Base-by-base conservation (phyloP, 1,140 invertebrate species). In the Heliothis subflexa region DNA sequence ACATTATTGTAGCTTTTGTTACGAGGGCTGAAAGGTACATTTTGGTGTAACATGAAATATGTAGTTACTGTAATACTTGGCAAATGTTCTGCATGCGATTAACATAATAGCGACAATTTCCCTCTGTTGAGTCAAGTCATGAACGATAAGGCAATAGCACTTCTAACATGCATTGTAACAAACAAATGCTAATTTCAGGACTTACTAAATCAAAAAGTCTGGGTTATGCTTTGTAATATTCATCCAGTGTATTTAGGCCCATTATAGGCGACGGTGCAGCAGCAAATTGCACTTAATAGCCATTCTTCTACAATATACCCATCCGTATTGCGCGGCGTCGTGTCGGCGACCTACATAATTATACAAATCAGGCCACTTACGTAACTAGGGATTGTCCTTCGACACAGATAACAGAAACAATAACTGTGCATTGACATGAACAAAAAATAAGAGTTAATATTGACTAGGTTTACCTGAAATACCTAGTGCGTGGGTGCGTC, bases 361-460 rank as follows among this genome's bases (percentile, higher is more conserved):
- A 75, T 45, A 62, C 57, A 59, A 85, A 83, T 84, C 81, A 81
- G 84, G 81, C 68, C 83, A 82, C 78, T 84, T 87, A 78, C 84
- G 79, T 85, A 84, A 86, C 66, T 80, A 81, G 71, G 81, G 81
- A 79, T 83, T 79, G 82, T 85, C 79, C 81, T 86, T 88, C 82
- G 71, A 64, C 50, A 21, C 12, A 71, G 49, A 78, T 71, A 74
- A n/a, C 18, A 78, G 70, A 77, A 76, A 76, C 79, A 78, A 73
- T 77, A 55, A 76, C 54, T 62, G 13, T 47, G 50, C 66, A 68
- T 64, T 62, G 68, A 68, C 75, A 62, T 76, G 70, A 57, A 59
- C 16, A 45, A 12, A 49, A 49, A 64, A 75, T 59, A 64, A 33
- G 28, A 25, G 14, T 13, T 12, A 62, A 64, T 40, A 75, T 62